These are phyloP conservation scores for Cryptoprocta ferox DNA, from an alignment of 2,797 vertebrate species.

Conservation along the genomic window DNA sequence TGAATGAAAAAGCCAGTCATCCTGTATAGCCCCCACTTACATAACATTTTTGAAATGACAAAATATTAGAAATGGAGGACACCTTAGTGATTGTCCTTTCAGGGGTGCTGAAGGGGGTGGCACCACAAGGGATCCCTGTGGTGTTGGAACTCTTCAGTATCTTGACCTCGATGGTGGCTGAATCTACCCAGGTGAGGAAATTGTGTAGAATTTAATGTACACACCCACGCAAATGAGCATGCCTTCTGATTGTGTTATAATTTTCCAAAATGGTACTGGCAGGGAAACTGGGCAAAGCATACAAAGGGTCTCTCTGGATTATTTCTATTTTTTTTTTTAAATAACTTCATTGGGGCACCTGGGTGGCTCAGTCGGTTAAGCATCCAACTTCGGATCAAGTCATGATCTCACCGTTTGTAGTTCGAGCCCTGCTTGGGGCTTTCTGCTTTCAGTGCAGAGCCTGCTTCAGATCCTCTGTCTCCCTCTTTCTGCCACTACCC, in stretches of 20 bases:
- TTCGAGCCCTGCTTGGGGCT: too few relatives aligned
- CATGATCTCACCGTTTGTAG: too few relatives aligned
- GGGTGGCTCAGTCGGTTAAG: too few relatives aligned
- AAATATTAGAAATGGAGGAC: background rate
- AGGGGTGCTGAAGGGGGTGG: background rate
- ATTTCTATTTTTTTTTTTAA: background rate
- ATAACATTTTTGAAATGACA: background rate
- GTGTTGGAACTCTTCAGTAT: background rate
- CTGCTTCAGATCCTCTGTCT: too few relatives aligned
- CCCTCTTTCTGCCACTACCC: too few relatives aligned
- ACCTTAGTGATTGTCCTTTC: background rate
- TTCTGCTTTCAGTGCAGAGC: too few relatives aligned
- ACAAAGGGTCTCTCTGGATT: background rate
- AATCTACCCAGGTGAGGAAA: background rate
- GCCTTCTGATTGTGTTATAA: background rate
- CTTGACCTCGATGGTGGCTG: background rate
- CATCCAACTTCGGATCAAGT: too few relatives aligned
- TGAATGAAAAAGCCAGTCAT: background rate
- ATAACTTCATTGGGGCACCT: too few relatives aligned
- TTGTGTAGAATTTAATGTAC: background rate
- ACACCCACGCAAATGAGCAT: background rate
- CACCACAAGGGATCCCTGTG: background rate
- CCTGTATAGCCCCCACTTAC: background rate
- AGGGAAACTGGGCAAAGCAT: background rate
- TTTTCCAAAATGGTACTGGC: background rate